Base-by-base conservation (phyloP, 2,113 vertebrate genomes). In the Penelope pileata region DNA sequence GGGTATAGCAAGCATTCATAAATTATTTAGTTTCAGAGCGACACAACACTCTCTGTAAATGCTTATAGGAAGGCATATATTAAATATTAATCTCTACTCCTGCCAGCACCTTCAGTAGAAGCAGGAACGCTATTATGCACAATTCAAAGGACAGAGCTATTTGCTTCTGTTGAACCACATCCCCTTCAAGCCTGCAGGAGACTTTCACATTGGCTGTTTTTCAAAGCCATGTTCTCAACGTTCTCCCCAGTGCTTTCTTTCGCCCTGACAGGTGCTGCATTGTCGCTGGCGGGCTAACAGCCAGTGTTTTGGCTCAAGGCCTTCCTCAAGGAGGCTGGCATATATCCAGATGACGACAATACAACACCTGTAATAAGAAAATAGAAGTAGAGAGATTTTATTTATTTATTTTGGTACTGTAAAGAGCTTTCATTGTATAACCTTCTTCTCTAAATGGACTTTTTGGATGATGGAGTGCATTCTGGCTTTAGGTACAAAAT, bases 21-120 rank as follows among this genome's bases (percentile, higher is more conserved):
- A 92, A 91, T 82, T 86, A 43, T 86, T 84, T 42, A 66, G 59
- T 59, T 64, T 47, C 79, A 47, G 78, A 63, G 73, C 42, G 59
- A 83, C 47, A 27, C 1, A 2, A 48, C 86, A 58, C 47, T 87
- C 51, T 56, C 58, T 30, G 66, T 12, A 88, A 86, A 85, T 23
- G 48, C 38, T 79, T 45, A 12, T 0, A 76, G 54, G 45, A 81
- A 74, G 22, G 68, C 0, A 1, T 6, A 8, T 14, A 63, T 88
- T 38, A 91, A 95, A 85, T 64, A 95, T 90, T 86, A 45, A 90
- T 83, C 75, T 40, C 0, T 16, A 34, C 29, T 75, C 32, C 80
- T 83, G 77, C 72, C 47, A 80, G 88, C 47, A 47, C 72, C 59
- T 30, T 18, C 38, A 47, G 60, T 3, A 32, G 50, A 22, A 42